Evolutionary conservation across 2,797 vertebrate species (phyloP), one percentile per base, ranked within the genome.

Genomic region (Hoplostethus atlanticus): DNA sequence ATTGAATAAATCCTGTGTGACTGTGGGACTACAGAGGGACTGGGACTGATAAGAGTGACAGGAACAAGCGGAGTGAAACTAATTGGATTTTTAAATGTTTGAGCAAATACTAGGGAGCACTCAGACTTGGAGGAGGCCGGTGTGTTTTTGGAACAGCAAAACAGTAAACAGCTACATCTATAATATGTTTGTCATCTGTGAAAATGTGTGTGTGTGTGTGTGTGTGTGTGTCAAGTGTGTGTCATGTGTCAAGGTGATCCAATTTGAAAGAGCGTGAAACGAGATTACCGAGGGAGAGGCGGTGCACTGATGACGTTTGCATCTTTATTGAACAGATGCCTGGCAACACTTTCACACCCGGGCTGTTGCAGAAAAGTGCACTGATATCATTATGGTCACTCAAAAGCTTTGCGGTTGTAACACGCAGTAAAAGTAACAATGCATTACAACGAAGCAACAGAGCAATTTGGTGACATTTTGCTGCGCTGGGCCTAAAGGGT

Each of bases 1-100:
- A 84, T 91, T 91, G 89, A 86, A 93, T 91, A 91, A 87, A 87
- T 85, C 79, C 82, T 38, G 56, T 60, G 61, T 67, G 71, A 65
- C 83, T 55, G 16, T 21, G 17, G 48, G 36, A 25, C 71, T 76
- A 85, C 72, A 80, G 79, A 79, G 71, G 61, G 71, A 73, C 68
- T 21, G 68, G 66, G 61, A 74, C 67, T 72, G 83, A 90, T 86
- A 83, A 84, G 85, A 88, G 64, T 87, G 89, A 87, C 87, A 88
- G 83, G 66, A 78, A 80, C 72, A 77, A 76, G 76, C 48, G 3
- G 11, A 75, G 71, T 77, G 79, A 79, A 71, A 83, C 68, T 87
- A 89, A 93, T 87, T 90, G 81, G 89, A 93, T 92, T 88, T 86
- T 42, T 82, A 81, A 66, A 61, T 59, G 68, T 79, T 78, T 56